Evolutionary conservation across 2,113 vertebrate species (phyloP).

Genomic region (Acanthochromis polyacanthus): DNA sequence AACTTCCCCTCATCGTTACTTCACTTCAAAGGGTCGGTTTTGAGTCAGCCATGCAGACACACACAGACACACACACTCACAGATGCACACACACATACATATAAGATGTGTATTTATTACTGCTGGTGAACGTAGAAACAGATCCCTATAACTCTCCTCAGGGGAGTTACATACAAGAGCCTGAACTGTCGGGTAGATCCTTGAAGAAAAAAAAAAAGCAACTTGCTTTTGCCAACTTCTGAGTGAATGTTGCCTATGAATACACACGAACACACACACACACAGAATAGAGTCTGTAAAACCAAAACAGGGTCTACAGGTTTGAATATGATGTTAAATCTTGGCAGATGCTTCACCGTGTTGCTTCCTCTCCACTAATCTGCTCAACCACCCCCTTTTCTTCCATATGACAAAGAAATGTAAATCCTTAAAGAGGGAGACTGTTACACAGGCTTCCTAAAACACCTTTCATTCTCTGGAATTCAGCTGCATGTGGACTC

Average conservation of each 20-base stretch:
- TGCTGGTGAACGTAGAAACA: conserved; percentile 61
- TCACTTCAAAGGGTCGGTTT: conserved; percentile 90
- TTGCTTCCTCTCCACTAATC: conserved; percentile 12
- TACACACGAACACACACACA: conserved; percentile 11
- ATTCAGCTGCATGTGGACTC: background rate
- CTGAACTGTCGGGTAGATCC: conserved; percentile 52
- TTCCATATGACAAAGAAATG: conserved; percentile 2
- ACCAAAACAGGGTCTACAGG: conserved; percentile 4
- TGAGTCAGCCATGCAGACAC: conserved; percentile 80
- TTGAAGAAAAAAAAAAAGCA: conserved; percentile 25
- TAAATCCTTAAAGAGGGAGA: conserved; percentile 4
- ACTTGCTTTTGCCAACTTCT: conserved; percentile 36
- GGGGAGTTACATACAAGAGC: conserved; percentile 65
- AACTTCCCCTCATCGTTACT: conserved; percentile 97
- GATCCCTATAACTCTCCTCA: conserved; percentile 65
- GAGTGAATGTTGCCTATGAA: conserved; percentile 30
- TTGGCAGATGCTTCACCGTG: background rate
- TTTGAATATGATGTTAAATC: background rate
- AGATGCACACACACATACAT: background rate
- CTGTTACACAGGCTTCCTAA: background rate
- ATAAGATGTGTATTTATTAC: conserved; percentile 68
- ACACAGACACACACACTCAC: conserved; percentile 12
- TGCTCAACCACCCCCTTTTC: background rate
- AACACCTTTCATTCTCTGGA: background rate
- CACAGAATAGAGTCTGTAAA: background rate